Evolutionary conservation across 2,113 vertebrate species (phyloP).

Genomic region (Oncorhynchus gorbuscha): DNA sequence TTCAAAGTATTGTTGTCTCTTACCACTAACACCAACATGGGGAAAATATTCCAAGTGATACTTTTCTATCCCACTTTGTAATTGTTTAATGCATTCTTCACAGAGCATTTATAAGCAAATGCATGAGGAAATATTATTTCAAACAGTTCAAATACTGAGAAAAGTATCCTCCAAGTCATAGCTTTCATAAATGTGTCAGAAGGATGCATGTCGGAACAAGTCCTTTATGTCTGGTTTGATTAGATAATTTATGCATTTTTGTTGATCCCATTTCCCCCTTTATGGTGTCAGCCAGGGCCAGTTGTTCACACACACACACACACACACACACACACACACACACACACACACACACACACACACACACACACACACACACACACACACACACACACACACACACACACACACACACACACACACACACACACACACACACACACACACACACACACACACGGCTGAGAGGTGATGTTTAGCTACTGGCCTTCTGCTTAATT

Average conservation of each 20-base stretch:
- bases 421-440: too few species aligned
- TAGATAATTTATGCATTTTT: not conserved
- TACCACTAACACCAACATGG: not conserved
- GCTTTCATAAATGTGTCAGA: not conserved
- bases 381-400: too few species aligned
- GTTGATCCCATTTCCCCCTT: not conserved
- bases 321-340: not conserved
- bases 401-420: too few species aligned
- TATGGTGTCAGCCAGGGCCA: not conserved
- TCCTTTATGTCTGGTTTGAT: not conserved
- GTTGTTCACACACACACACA: not conserved
- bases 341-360: too few species aligned
- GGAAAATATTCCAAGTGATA: too few species aligned
- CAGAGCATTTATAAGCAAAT: too few species aligned
- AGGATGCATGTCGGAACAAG: not conserved
- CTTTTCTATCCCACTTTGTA: too few species aligned
- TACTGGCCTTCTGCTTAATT: conserved; percentile 74
- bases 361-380: too few species aligned
- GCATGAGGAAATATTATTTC: too few species aligned
- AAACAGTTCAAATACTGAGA: too few species aligned
- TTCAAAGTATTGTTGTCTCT: not conserved
- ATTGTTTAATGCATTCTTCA: too few species aligned
- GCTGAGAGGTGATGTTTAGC: conserved; percentile 71
- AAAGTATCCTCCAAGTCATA: not conserved
- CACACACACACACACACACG: not conserved